A percentile compares a stretch with the other conserved stretches of the same genome.
phyloP scores from a whole-genome alignment of 1,140 invertebrate species.

The Macrotrachela quadricornifera region DNA sequence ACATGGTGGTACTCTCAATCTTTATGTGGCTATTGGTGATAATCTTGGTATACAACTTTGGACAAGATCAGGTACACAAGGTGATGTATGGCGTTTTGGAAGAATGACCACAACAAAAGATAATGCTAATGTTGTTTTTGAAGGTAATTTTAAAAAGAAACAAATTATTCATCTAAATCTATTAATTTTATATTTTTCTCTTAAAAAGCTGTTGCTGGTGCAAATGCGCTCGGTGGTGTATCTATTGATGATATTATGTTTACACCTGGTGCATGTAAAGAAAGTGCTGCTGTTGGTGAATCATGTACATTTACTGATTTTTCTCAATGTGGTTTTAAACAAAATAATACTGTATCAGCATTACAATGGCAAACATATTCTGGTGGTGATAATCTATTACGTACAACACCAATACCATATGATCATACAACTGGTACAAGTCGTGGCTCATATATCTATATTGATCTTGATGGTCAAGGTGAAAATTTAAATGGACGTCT shows the following conservation, averaged over 20 bases:
- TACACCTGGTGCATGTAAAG: conserved; percentile 4
- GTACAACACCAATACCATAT: not conserved
- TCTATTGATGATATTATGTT: conserved; percentile 5
- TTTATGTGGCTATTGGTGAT: too few species aligned
- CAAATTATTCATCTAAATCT: too few species aligned
- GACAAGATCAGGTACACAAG: conserved; percentile 18
- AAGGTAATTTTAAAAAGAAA: not conserved
- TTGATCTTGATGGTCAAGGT: not conserved
- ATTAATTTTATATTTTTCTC: not conserved
- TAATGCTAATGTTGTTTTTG: not conserved
- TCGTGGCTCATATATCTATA: conserved; percentile 1
- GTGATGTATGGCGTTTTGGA: conserved; percentile 19
- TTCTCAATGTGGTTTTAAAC: not conserved
- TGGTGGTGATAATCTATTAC: not conserved
- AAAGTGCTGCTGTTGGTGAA: not conserved
- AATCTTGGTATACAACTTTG: conserved; percentile 12
- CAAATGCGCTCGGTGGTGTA: not conserved
- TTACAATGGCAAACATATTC: not conserved
- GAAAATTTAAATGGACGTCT: too few species aligned
- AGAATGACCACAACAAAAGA: conserved; percentile 12
- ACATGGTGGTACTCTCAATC: not conserved
- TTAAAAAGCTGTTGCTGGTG: not conserved
- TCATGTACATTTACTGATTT: conserved; percentile 1
- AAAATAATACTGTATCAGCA: not conserved
- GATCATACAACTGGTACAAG: conserved; percentile 4